Conservation (phyloP, 2,888 invertebrate species). For the Habroteleia sp. region DNA sequence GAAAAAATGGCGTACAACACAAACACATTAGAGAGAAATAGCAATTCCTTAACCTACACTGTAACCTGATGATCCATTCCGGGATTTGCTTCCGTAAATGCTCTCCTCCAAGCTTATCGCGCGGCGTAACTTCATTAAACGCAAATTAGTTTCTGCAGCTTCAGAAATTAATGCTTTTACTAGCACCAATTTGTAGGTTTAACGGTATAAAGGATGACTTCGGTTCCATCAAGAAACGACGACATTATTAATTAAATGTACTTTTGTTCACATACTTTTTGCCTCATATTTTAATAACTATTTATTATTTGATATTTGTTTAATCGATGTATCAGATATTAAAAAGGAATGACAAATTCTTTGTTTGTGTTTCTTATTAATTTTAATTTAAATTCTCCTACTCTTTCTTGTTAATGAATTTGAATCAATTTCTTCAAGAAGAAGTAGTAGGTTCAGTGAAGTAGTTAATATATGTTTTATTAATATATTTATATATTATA, state of each 20-base stretch:
- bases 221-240: constrained; percentile 41
- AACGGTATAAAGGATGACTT: constrained; percentile 47
- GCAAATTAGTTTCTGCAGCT: constrained; percentile 70
- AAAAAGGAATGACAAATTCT: too few relatives aligned
- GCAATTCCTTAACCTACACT: constrained; percentile 62
- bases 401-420: too few relatives aligned
- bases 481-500: too few relatives aligned
- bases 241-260: constrained; percentile 31
- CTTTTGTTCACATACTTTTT: constrained; percentile 12
- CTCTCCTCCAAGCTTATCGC: constrained; percentile 62
- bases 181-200: constrained; percentile 52
- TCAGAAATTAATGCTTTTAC: constrained; percentile 67
- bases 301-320: too few relatives aligned
- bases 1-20: constrained; percentile 26
- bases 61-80: constrained; percentile 76
- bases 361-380: too few relatives aligned
- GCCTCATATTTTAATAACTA: not conserved
- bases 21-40: constrained; percentile 46
- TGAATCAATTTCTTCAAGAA: too few relatives aligned
- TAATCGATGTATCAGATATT: too few relatives aligned
- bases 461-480: too few relatives aligned
- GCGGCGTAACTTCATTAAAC: constrained; percentile 68
- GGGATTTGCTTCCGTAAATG: constrained; percentile 73
- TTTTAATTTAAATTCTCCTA: too few relatives aligned
- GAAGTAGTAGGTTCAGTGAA: too few relatives aligned